A percentile compares a stretch with the other conserved stretches of the same genome.
Evolutionary conservation across 2,797 vertebrate species (phyloP).

Genomic region (Coracias cyanogaster): DNA sequence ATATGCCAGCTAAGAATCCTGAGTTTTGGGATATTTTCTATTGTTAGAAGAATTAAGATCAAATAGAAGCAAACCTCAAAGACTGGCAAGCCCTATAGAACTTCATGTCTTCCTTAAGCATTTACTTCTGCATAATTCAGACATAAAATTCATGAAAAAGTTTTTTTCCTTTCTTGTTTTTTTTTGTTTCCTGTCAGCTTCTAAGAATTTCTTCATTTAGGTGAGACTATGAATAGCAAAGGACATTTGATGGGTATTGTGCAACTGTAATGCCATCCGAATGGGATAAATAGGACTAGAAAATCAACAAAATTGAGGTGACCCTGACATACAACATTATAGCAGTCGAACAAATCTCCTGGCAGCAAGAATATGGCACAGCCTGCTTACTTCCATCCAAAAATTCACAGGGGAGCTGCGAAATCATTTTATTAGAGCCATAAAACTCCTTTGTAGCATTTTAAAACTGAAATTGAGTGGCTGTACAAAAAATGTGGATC

Average conservation of each 20-base stretch:
- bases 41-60: neutral
- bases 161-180: neutral
- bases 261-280: neutral
- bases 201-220: neutral
- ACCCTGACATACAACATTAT: constrained; percentile 4
- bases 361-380: neutral
- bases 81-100: neutral
- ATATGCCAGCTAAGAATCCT: neutral
- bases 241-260: neutral
- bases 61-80: neutral
- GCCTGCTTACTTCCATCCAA: neutral
- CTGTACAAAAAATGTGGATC: neutral
- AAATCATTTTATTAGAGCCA: constrained; percentile 30
- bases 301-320: neutral
- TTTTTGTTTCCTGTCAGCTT: neutral
- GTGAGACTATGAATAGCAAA: neutral
- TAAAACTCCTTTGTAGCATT: neutral
- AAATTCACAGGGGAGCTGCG: constrained; percentile 15
- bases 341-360: neutral
- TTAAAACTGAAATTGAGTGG: neutral
- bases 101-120: neutral
- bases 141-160: neutral
- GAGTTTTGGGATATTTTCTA: neutral
- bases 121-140: neutral
- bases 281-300: neutral